phyloP scores from a whole-genome alignment of 2,888 invertebrate species.

The Coleophora flavipennella region DNA sequence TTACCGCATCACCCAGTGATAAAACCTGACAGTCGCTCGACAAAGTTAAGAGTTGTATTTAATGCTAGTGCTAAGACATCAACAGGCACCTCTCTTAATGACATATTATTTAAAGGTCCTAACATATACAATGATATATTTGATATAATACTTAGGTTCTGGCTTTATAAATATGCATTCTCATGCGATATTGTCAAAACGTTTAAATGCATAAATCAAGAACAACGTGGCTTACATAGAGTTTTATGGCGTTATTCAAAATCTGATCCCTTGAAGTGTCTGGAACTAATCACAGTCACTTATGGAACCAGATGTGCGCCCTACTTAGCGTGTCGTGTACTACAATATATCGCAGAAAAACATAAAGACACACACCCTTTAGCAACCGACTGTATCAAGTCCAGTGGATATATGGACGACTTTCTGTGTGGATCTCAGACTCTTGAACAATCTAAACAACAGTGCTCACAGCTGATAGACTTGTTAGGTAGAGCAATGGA shows the following conservation, averaged over 20 bases:
- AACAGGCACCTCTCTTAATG: conserved; percentile 12
- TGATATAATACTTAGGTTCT: conserved; percentile 14
- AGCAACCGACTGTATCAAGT: conserved; percentile 2
- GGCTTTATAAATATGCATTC: conserved; percentile 11
- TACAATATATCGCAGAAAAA: conserved; percentile 7
- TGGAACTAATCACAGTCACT: conserved; percentile 7
- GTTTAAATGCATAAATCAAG: conserved; percentile 11
- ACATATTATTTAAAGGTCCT: conserved; percentile 14
- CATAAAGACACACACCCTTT: neutral
- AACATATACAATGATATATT: conserved; percentile 13
- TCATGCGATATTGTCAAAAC: conserved; percentile 12
- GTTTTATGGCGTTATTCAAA: conserved; percentile 8
- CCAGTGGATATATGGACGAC: conserved; percentile 6
- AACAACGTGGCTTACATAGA: conserved; percentile 5
- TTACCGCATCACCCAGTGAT: conserved; percentile 11
- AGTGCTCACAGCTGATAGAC: conserved; percentile 1
- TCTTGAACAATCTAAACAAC: neutral
- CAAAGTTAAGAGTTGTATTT: conserved; percentile 7
- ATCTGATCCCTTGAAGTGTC: conserved; percentile 2
- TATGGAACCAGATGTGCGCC: conserved; percentile 11
- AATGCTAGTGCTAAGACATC: conserved; percentile 10
- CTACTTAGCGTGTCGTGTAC: conserved; percentile 8
- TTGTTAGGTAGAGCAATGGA: conserved; percentile 4
- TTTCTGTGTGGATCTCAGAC: neutral
- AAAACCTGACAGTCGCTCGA: conserved; percentile 7